Percentiles rank a stretch among this genome's conserved stretches.
These are phyloP conservation scores for Heliornis fulica DNA, from an alignment of 2,113 vertebrate genomes.

Conservation along the genomic window DNA sequence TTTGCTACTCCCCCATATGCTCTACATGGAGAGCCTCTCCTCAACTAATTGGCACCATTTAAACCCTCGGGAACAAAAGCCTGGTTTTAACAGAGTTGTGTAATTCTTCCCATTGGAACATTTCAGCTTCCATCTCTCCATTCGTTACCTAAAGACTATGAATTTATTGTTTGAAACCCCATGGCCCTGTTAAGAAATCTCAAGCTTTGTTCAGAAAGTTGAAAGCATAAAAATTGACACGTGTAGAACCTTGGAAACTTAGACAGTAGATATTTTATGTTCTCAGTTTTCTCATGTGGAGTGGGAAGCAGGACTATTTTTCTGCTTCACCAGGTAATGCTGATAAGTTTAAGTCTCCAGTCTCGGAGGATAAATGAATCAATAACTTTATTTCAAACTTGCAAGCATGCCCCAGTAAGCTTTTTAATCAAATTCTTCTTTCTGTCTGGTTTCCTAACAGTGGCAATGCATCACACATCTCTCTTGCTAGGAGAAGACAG, in stretches of 20 bases:
- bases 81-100: background rate
- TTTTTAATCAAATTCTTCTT: background rate
- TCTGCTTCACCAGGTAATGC: background rate
- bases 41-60: background rate
- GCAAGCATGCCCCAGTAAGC: background rate
- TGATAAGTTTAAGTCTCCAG: background rate
- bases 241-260: background rate
- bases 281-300: background rate
- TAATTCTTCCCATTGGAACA: background rate
- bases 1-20: background rate
- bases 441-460: background rate
- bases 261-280: background rate
- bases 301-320: background rate
- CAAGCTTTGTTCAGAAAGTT: background rate
- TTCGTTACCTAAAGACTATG: background rate
- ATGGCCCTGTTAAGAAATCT: background rate
- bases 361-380: background rate
- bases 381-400: background rate
- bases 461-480: background rate
- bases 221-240: rapidly evolving
- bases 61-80: background rate
- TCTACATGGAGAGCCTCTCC: background rate
- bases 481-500: background rate
- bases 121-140: background rate
- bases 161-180: background rate